A percentile compares a stretch with the other conserved stretches of the same genome.
phyloP scores from a whole-genome alignment of 2,888 invertebrate species.

The Laspeyria flexula region DNA sequence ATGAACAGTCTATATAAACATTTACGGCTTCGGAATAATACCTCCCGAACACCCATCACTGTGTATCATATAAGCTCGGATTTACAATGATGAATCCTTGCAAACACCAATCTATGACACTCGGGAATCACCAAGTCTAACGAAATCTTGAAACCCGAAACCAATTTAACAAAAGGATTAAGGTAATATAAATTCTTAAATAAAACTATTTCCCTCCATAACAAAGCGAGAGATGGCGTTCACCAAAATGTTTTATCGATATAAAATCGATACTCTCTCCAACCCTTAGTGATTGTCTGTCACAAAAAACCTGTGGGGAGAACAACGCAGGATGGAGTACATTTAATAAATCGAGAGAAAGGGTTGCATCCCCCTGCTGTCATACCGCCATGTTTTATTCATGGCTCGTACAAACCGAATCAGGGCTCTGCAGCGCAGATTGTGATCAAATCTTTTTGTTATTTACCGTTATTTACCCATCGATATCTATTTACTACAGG shows the following conservation, averaged over 20 bases:
- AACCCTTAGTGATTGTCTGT: slow-evolving; percentile 62
- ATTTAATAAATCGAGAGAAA: slow-evolving; percentile 76
- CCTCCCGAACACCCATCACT: no score
- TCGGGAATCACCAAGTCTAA: no score
- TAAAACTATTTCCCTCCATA: no score
- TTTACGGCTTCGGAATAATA: no score
- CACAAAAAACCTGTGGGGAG: slow-evolving; percentile 68
- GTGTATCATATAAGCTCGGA: no score
- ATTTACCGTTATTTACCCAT: slow-evolving; percentile 58
- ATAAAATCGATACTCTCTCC: slow-evolving; percentile 54
- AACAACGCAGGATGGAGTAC: slow-evolving; percentile 50
- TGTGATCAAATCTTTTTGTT: slow-evolving; percentile 70
- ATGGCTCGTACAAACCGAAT: slow-evolving; percentile 69
- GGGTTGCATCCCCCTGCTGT: slow-evolving; percentile 62
- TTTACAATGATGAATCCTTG: no score
- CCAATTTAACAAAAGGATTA: no score
- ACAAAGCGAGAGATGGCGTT: no score
- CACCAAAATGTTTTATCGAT: slow-evolving; percentile 36
- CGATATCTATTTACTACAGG: slow-evolving; percentile 38
- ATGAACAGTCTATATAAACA: no score
- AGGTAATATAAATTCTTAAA: no score
- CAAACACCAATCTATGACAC: no score
- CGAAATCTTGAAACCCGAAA: no score
- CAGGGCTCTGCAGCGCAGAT: slow-evolving; percentile 61
- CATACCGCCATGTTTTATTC: slow-evolving; percentile 80